Evolutionary conservation across 2,113 vertebrate species (phyloP).

Genomic region (Saccopteryx leptura): DNA sequence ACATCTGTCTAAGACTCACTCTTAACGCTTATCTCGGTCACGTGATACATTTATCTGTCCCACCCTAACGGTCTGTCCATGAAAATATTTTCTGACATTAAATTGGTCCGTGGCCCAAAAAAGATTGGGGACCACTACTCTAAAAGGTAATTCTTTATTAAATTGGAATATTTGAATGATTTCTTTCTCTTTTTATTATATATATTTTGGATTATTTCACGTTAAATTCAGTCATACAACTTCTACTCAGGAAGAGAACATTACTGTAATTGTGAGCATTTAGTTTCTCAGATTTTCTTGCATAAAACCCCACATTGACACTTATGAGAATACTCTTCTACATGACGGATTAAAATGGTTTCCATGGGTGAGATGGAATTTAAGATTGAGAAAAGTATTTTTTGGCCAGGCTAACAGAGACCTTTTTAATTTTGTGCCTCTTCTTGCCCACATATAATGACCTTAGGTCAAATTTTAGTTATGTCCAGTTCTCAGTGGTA

Average conservation of each 20-base stretch:
- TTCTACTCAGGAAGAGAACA: not conserved
- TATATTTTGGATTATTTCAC: not conserved
- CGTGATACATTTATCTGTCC: too few species aligned
- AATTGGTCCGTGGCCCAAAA: too few species aligned
- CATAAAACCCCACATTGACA: not conserved
- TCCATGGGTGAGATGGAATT: not conserved
- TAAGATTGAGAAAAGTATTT: not conserved
- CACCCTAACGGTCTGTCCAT: too few species aligned
- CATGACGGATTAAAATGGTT: not conserved
- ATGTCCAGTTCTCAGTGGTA: not conserved
- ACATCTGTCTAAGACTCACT: too few species aligned
- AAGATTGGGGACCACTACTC: too few species aligned
- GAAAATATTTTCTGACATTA: too few species aligned
- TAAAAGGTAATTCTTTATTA: not conserved
- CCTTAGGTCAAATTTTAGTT: not conserved
- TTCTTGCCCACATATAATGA: not conserved
- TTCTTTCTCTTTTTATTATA: not conserved
- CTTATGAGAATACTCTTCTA: not conserved
- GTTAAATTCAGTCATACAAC: not conserved
- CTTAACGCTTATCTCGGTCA: too few species aligned
- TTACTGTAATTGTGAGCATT: not conserved
- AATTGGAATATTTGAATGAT: not conserved
- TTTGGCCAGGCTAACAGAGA: not conserved
- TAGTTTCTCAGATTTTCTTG: slow-evolving; percentile 18
- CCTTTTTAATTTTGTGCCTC: not conserved